Evolutionary conservation across 2,113 vertebrate species (phyloP).

Genomic region (Motacilla tschutschensis): DNA sequence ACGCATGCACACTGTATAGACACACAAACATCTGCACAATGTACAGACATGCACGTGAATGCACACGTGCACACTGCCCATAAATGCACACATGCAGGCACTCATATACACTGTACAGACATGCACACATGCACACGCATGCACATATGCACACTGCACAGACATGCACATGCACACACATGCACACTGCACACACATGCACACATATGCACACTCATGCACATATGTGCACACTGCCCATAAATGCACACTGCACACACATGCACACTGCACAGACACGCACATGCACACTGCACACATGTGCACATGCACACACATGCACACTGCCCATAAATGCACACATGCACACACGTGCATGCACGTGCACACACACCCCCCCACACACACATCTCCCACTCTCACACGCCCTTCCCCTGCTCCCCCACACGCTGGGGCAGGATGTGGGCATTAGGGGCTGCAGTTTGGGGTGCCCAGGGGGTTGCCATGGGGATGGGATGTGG

Average conservation of each 20-base stretch:
- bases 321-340: neutral
- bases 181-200: no score
- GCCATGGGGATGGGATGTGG: neutral
- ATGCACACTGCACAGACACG: neutral
- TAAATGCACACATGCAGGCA: no score
- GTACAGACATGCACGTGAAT: neutral
- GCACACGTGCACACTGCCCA: neutral
- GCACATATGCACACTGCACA: neutral
- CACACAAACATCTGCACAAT: no score
- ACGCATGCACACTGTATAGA: neutral
- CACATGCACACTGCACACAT: no score
- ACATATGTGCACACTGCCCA: neutral
- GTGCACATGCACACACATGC: neutral
- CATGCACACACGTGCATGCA: no score
- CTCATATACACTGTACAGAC: no score
- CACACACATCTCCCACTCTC: rapidly evolving
- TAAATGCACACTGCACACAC: neutral
- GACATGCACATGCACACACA: no score
- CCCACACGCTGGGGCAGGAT: rapidly evolving
- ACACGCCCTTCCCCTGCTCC: neutral
- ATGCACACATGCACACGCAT: no score
- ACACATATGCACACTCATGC: no score
- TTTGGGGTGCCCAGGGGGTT: neutral
- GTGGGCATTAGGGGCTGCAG: rapidly evolving
- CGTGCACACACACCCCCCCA: neutral